Evolutionary conservation across 2,113 vertebrate genomes (phyloP).

Genomic region (Colaptes auratus): DNA sequence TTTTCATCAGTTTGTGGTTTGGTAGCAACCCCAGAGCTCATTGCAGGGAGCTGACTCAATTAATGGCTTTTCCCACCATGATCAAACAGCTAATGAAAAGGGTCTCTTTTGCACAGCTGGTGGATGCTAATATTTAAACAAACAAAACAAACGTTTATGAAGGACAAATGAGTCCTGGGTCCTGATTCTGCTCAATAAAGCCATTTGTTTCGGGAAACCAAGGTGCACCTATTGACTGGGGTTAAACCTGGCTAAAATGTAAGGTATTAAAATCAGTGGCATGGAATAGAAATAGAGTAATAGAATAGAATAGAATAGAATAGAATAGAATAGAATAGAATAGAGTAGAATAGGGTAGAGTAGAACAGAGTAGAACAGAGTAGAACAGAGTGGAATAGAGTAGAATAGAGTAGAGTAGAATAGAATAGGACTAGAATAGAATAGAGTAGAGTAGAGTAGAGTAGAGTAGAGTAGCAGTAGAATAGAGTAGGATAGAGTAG

Average conservation of each 20-base stretch:
- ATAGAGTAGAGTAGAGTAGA: no score
- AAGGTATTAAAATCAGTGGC: constrained; percentile 16
- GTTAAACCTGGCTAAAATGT: constrained; percentile 28
- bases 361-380: no score
- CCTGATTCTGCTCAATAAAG: not conserved
- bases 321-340: no score
- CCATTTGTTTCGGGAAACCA: constrained; percentile 1
- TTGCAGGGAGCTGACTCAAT: constrained; percentile 69
- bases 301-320: no score
- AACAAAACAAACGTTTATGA: constrained; percentile 39
- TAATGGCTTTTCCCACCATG: constrained; percentile 69
- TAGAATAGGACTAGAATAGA: no score
- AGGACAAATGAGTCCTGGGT: constrained; percentile 30
- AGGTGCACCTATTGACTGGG: not conserved
- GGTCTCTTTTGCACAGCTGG: constrained; percentile 39
- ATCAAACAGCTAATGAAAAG: constrained; percentile 65
- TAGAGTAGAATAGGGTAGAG: no score
- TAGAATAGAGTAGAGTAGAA: no score
- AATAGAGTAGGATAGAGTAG: no score
- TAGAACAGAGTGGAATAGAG: no score
- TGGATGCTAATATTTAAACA: constrained; percentile 65
- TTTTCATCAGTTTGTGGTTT: constrained; percentile 54
- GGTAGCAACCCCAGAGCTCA: constrained; percentile 67
- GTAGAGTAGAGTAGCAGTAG: no score
- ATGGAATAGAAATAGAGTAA: no score